Evolutionary conservation across 2,888 invertebrate species (phyloP).

Genomic region (Automeris io): DNA sequence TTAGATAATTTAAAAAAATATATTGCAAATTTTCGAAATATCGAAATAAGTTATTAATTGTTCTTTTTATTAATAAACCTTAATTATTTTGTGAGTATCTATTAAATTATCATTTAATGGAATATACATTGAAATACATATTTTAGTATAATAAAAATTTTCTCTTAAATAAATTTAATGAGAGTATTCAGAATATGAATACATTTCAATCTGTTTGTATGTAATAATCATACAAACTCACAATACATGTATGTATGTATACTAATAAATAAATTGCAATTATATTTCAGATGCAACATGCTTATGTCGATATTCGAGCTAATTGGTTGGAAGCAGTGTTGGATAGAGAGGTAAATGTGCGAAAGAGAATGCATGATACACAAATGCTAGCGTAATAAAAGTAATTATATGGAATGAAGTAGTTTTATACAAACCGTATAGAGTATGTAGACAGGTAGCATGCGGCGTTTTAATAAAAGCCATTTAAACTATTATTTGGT

Average conservation of each 20-base stretch:
- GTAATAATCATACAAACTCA: conserved; percentile 6
- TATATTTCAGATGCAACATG: conserved; percentile 75
- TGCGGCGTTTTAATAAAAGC: conserved; percentile 1
- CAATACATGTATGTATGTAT: conserved; percentile 13
- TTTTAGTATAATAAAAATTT: too few species aligned
- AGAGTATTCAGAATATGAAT: too few species aligned
- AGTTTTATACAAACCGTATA: neutral
- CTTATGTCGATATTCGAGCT: conserved; percentile 77
- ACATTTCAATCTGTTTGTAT: neutral
- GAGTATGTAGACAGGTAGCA: neutral
- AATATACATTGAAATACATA: too few species aligned
- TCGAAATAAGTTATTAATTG: too few species aligned
- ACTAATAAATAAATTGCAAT: conserved; percentile 49
- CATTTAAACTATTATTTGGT: neutral
- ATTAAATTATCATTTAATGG: too few species aligned
- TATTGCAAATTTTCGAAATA: too few species aligned
- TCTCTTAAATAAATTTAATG: too few species aligned
- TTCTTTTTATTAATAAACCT: too few species aligned
- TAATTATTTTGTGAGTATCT: too few species aligned
- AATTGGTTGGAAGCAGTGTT: conserved; percentile 77
- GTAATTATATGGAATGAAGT: conserved; percentile 7
- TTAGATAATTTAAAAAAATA: too few species aligned
- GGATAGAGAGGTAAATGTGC: conserved; percentile 79
- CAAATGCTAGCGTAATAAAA: neutral
- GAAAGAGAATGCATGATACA: conserved; percentile 51